A percentile compares a stretch with the other conserved stretches of the same genome.
Conservation (phyloP, 2,888 invertebrate species). For the Synanthedon myopaeformis region DNA sequence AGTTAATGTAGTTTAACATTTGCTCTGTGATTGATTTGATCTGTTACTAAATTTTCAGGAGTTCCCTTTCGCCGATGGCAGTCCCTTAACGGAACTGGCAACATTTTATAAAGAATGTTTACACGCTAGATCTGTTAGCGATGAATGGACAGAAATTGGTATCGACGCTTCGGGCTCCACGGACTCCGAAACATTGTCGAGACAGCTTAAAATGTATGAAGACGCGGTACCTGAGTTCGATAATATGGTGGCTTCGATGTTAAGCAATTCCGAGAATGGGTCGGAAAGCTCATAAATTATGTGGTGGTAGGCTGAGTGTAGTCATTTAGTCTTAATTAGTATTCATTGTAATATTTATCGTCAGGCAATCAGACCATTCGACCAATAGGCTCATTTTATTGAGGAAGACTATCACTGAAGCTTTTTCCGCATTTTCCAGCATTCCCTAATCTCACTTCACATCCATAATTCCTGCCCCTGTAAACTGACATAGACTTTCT, state of each 20-base stretch:
- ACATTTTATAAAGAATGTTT: constrained; percentile 85
- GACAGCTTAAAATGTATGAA: constrained; percentile 81
- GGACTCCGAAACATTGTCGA: constrained; percentile 71
- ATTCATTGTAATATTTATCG: too few relatives aligned
- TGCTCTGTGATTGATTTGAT: neutral
- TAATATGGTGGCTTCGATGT: constrained; percentile 78
- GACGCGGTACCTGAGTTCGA: constrained; percentile 82
- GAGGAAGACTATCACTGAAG: too few relatives aligned
- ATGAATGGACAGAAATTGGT: constrained; percentile 35
- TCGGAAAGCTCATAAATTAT: neutral
- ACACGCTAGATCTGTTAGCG: constrained; percentile 66
- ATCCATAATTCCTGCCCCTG: too few relatives aligned
- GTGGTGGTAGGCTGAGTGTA: neutral
- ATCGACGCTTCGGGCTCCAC: constrained; percentile 23
- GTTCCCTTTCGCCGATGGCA: constrained; percentile 82
- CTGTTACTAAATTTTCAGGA: constrained; percentile 63
- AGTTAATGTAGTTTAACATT: neutral
- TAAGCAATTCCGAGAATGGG: constrained; percentile 53
- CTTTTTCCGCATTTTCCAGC: too few relatives aligned
- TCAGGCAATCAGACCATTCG: too few relatives aligned
- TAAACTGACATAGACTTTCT: too few relatives aligned
- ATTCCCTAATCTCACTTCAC: too few relatives aligned
- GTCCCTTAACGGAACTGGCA: constrained; percentile 79
- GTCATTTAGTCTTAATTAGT: too few relatives aligned
- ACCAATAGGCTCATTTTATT: too few relatives aligned